phyloP scores from a whole-genome alignment of 2,797 vertebrate species.

The Nothura maculosa region DNA sequence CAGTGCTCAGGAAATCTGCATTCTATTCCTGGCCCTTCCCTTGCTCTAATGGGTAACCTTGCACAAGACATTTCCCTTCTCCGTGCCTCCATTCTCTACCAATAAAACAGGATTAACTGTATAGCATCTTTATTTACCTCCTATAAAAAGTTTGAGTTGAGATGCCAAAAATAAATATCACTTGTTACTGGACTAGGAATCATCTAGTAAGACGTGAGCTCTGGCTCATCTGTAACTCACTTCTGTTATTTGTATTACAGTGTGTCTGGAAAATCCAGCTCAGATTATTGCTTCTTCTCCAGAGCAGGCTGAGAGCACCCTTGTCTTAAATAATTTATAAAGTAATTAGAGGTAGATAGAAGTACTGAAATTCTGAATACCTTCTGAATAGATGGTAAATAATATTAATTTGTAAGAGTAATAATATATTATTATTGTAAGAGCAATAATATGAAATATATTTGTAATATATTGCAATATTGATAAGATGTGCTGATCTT shows the following conservation, averaged over 20 bases:
- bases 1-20: slow-evolving; percentile 37
- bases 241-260: background rate
- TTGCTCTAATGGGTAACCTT: slow-evolving; percentile 21
- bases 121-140: background rate
- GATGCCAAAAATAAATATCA: background rate
- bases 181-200: background rate
- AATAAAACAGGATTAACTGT: background rate
- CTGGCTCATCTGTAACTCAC: background rate
- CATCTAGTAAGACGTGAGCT: background rate
- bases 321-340: background rate
- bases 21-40: slow-evolving; percentile 40
- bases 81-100: background rate
- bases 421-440: too few species aligned
- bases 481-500: background rate
- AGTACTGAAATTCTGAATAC: background rate
- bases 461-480: too few species aligned
- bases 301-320: background rate
- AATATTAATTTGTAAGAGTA: background rate
- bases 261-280: background rate
- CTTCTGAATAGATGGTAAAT: background rate
- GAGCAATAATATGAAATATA: too few species aligned
- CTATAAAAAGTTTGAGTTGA: background rate
- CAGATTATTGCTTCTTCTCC: background rate
- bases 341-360: background rate
- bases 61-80: background rate